A percentile compares a stretch with the other conserved stretches of the same genome.
Evolutionary conservation across 1,140 invertebrate genomes (phyloP).

Genomic region (Saccostrea echinata): DNA sequence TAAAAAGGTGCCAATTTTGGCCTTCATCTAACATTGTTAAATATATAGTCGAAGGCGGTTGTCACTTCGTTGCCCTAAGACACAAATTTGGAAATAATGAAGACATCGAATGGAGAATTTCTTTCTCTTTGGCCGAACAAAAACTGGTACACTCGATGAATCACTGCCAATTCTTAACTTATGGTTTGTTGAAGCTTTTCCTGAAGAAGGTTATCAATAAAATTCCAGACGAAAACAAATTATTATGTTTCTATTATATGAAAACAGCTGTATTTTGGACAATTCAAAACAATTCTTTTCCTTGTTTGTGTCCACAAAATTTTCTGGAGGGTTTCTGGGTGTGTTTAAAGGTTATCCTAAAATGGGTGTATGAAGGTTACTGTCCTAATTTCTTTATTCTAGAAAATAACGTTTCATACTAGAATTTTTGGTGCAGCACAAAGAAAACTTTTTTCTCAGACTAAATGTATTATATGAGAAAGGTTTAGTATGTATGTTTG

Average conservation of each 20-base stretch:
- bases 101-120: slow-evolving; percentile 36
- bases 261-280: slow-evolving; percentile 34
- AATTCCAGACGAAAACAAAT: not conserved
- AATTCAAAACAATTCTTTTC: not conserved
- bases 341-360: slow-evolving; percentile 28
- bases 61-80: slow-evolving; percentile 25
- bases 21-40: not conserved
- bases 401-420: slow-evolving; percentile 14
- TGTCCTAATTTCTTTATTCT: slow-evolving; percentile 39
- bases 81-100: not conserved
- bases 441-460: not conserved
- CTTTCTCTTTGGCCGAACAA: slow-evolving; percentile 43
- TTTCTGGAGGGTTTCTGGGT: slow-evolving; percentile 3
- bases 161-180: slow-evolving; percentile 36
- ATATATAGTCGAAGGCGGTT: slow-evolving; percentile 10
- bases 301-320: not conserved
- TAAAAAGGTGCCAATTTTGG: not conserved
- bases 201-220: slow-evolving; percentile 26
- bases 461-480: not conserved
- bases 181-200: slow-evolving; percentile 9
- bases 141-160: not conserved
- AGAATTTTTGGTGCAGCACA: slow-evolving; percentile 1
- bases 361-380: slow-evolving; percentile 12
- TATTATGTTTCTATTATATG: slow-evolving; percentile 37
- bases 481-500: not conserved